Evolutionary conservation across 2,113 vertebrate genomes (phyloP).

Genomic region (Conger conger): DNA sequence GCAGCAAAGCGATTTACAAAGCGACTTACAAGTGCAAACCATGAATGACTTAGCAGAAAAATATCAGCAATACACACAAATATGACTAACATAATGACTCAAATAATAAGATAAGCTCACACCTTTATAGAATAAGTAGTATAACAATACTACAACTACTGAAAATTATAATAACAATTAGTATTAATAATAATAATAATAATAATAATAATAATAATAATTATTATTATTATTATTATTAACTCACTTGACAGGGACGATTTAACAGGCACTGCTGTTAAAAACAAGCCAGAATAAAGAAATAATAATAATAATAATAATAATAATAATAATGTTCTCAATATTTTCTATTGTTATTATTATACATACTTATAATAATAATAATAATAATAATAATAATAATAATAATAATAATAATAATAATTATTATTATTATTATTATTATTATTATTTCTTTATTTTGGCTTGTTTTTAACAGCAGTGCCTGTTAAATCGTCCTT

Average conservation of each 20-base stretch:
- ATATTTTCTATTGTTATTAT: background rate
- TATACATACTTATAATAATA: background rate
- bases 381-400: too few species aligned
- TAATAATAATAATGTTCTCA: too few species aligned
- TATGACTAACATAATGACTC: too few species aligned
- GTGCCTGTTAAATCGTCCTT: background rate
- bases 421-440: background rate
- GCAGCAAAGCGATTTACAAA: too few species aligned
- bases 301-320: background rate
- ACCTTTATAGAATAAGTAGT: too few species aligned
- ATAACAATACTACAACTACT: background rate
- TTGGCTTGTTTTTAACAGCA: background rate
- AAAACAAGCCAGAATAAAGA: background rate
- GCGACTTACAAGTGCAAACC: too few species aligned
- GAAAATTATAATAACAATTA: background rate
- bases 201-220: background rate
- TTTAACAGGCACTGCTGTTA: background rate
- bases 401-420: too few species aligned
- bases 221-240: slow-evolving; percentile 13
- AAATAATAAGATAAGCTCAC: too few species aligned
- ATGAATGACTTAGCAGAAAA: too few species aligned
- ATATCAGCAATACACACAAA: too few species aligned
- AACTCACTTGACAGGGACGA: background rate
- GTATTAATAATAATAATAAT: slow-evolving; percentile 8
- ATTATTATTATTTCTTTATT: background rate